These are phyloP conservation scores for Candidula unifasciata DNA, from an alignment of 2,888 invertebrate genomes.

Conservation along the genomic window DNA sequence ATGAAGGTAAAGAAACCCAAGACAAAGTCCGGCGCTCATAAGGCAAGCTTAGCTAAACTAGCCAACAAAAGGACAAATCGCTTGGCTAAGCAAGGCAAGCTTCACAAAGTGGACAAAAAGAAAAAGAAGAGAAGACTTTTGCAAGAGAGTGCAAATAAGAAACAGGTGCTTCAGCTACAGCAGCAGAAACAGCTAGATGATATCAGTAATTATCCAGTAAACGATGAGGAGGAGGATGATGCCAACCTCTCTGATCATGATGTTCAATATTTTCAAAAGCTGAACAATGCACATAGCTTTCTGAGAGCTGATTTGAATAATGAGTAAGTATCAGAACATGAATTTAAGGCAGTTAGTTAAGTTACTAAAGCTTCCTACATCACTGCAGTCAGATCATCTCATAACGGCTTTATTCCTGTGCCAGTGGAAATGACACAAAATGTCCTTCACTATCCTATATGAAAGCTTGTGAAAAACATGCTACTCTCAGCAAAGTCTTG, in stretches of 20 bases:
- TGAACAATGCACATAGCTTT: conserved; percentile 46
- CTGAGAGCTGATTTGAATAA: conserved; percentile 25
- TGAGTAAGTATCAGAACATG: conserved; percentile 30
- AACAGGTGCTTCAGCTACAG: conserved; percentile 4
- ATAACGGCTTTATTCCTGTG: too few relatives aligned
- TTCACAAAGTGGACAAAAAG: conserved; percentile 49
- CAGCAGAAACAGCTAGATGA: neutral
- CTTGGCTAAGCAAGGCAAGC: conserved; percentile 67
- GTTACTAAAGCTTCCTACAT: too few relatives aligned
- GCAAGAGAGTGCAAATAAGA: conserved; percentile 35
- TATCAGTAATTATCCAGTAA: neutral
- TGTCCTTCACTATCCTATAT: too few relatives aligned
- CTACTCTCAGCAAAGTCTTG: too few relatives aligned
- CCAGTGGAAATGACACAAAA: too few relatives aligned
- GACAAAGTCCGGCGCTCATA: conserved; percentile 40
- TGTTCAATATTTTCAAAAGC: conserved; percentile 54
- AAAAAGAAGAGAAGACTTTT: conserved; percentile 27
- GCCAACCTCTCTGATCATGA: conserved; percentile 57
- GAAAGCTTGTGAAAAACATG: too few relatives aligned
- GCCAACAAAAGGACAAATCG: conserved; percentile 64
- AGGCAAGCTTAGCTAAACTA: conserved; percentile 57
- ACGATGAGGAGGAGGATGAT: conserved; percentile 22
- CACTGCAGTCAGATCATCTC: too few relatives aligned
- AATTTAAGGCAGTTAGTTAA: neutral
- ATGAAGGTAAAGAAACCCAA: conserved; percentile 37